Evolutionary conservation across 2,888 invertebrate genomes (phyloP).

Genomic region (Heliconius ismenius): DNA sequence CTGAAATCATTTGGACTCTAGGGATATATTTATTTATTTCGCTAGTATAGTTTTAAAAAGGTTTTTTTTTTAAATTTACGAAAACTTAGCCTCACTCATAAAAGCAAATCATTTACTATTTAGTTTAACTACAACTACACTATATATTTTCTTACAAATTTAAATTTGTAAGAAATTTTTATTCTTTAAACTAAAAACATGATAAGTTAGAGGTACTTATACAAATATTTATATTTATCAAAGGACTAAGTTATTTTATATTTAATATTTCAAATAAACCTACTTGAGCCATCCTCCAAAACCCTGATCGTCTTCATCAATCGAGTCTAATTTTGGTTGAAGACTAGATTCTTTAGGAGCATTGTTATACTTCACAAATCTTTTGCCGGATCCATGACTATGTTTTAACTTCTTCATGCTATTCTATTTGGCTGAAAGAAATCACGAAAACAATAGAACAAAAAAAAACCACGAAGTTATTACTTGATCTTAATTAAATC

Average conservation of each 20-base stretch:
- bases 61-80: background rate
- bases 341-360: slow-evolving; percentile 47
- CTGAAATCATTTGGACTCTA: background rate
- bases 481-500: background rate
- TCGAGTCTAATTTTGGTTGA: slow-evolving; percentile 50
- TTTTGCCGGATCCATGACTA: slow-evolving; percentile 51
- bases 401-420: slow-evolving; percentile 68
- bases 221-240: background rate
- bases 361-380: slow-evolving; percentile 51
- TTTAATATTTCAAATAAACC: background rate
- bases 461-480: background rate
- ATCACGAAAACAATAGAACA: background rate
- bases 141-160: too few relatives aligned
- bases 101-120: too few relatives aligned
- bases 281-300: slow-evolving; percentile 76
- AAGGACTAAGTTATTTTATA: background rate
- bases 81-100: too few relatives aligned
- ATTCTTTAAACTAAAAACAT: too few relatives aligned
- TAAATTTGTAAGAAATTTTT: too few relatives aligned
- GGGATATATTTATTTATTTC: background rate
- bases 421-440: slow-evolving; percentile 9
- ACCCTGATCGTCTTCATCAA: slow-evolving; percentile 73
- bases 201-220: too few relatives aligned
- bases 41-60: background rate
- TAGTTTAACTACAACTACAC: too few relatives aligned